Conservation (phyloP, 2,797 vertebrate genomes). For the Meriones psammophilus region DNA sequence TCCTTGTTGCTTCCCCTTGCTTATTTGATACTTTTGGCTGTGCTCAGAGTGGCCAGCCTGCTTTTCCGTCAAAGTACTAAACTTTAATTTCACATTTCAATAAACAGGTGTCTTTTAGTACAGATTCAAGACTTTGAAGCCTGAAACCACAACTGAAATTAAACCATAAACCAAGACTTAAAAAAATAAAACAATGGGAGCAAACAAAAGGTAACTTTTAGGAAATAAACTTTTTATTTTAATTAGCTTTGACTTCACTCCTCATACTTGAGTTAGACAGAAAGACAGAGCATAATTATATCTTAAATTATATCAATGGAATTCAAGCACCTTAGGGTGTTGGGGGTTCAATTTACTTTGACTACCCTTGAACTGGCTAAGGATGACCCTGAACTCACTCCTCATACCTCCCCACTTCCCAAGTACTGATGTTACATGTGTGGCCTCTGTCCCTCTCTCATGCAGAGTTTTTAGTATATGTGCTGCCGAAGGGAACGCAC, state of each 20-base stretch:
- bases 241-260: background rate
- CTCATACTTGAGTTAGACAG: background rate
- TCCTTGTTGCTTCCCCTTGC: background rate
- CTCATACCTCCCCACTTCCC: background rate
- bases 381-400: background rate
- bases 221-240: slow-evolving; percentile 51
- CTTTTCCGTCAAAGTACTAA: slow-evolving; percentile 61
- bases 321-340: background rate
- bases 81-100: slow-evolving; percentile 56
- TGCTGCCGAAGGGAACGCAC: background rate
- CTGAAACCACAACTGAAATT: slow-evolving; percentile 42
- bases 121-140: slow-evolving; percentile 55
- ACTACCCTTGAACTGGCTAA: background rate
- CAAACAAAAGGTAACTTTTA: slow-evolving; percentile 56
- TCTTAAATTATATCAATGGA: slow-evolving; percentile 51
- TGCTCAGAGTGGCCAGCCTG: background rate
- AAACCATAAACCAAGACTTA: slow-evolving; percentile 49
- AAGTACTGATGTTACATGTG: background rate
- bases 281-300: slow-evolving; percentile 11
- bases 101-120: slow-evolving; percentile 44
- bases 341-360: background rate
- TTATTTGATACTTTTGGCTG: slow-evolving; percentile 52
- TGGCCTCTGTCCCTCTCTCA: background rate
- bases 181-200: slow-evolving; percentile 47
- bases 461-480: background rate